A percentile compares a stretch with the other conserved stretches of the same genome.
Conservation (phyloP, 2,888 invertebrate genomes). For the Folsomia candida region DNA sequence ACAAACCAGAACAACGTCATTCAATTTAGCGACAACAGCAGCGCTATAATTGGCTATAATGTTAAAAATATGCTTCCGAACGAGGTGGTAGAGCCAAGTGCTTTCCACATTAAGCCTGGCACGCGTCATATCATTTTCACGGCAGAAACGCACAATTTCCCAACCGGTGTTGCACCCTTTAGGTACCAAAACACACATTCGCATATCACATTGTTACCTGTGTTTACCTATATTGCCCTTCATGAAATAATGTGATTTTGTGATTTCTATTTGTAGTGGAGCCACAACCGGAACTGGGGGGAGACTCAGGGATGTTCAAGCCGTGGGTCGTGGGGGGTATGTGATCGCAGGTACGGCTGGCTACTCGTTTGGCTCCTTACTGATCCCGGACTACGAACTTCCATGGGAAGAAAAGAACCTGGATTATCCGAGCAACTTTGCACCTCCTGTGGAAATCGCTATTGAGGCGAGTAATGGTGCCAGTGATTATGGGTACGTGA, state of each 20-base stretch:
- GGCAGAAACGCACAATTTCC: slow-evolving; percentile 98
- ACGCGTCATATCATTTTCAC: slow-evolving; percentile 91
- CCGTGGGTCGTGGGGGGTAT: slow-evolving; percentile 88
- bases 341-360: slow-evolving; percentile 95
- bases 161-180: slow-evolving; percentile 94
- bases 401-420: slow-evolving; percentile 79
- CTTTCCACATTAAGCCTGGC: slow-evolving; percentile 59
- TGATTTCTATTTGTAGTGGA: slow-evolving; percentile 64
- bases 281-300: slow-evolving; percentile 98
- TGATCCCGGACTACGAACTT: slow-evolving; percentile 79
- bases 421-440: slow-evolving; percentile 84
- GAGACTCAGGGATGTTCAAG: slow-evolving; percentile 89
- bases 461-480: slow-evolving; percentile 97
- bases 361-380: slow-evolving; percentile 89
- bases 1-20: slow-evolving; percentile 93
- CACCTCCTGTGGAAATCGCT: slow-evolving; percentile 80
- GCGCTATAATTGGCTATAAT: slow-evolving; percentile 81
- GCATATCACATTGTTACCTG: no score
- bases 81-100: slow-evolving; percentile 65
- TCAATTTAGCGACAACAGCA: slow-evolving; percentile 95
- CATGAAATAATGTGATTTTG: neutral
- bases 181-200: slow-evolving; percentile 54
- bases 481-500: slow-evolving; percentile 96
- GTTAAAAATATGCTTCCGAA: slow-evolving; percentile 69
- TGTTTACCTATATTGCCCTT: no score